phyloP scores from a whole-genome alignment of 2,888 invertebrate species.

The Phengaris alcon region DNA sequence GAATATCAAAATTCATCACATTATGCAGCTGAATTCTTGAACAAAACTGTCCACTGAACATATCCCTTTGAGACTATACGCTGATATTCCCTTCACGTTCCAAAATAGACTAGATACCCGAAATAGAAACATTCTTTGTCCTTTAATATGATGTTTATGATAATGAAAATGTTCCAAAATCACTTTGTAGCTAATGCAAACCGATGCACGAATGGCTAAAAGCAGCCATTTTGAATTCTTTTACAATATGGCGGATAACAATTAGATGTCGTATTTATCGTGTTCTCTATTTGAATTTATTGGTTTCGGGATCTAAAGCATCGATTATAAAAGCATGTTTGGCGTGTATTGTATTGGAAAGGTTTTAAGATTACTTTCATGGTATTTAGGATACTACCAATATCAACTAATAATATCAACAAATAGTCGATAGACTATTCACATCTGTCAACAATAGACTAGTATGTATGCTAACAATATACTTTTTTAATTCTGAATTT shows the following conservation, averaged over 20 bases:
- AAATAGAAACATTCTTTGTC: conserved; percentile 11
- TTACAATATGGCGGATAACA: neutral
- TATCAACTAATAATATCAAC: too few species aligned
- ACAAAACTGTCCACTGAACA: too few species aligned
- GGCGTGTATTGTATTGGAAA: neutral
- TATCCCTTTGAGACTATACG: neutral
- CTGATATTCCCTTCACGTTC: neutral
- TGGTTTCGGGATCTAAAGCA: neutral
- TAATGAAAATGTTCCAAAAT: conserved; percentile 13
- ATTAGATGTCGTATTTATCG: neutral
- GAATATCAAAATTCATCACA: too few species aligned
- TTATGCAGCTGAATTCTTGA: too few species aligned
- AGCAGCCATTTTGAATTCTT: conserved; percentile 6
- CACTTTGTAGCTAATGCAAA: neutral
- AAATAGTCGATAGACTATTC: too few species aligned
- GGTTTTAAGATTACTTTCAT: neutral
- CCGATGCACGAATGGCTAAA: neutral
- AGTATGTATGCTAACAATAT: too few species aligned
- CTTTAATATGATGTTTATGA: conserved; percentile 16
- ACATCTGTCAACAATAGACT: too few species aligned
- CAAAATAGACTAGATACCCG: neutral
- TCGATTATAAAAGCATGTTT: neutral
- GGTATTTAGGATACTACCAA: neutral
- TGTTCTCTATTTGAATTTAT: conserved; percentile 1
- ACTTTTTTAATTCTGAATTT: too few species aligned